Conservation (phyloP, 1,140 invertebrate genomes). For the Hestina assimilis region DNA sequence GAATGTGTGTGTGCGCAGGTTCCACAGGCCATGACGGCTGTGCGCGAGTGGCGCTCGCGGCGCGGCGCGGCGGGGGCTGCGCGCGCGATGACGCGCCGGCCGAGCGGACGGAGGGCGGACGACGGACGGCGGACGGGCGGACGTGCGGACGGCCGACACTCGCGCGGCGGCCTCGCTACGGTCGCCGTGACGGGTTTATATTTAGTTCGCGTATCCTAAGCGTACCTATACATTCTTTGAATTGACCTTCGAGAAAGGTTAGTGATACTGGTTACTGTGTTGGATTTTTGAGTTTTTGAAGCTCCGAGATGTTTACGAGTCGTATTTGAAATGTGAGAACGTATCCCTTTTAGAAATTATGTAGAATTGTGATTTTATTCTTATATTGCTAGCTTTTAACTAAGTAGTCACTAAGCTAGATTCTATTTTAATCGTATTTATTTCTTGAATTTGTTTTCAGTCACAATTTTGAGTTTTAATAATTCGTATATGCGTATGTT, state of each 20-base stretch:
- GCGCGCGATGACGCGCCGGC: conserved; percentile 49
- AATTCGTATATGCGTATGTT: background rate
- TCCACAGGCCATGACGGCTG: conserved; percentile 78
- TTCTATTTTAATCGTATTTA: conserved; percentile 60
- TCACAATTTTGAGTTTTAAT: conserved; percentile 44
- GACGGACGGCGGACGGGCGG: too few species aligned
- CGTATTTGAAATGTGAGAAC: conserved; percentile 36
- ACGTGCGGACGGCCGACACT: too few species aligned
- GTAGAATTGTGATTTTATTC: conserved; percentile 71
- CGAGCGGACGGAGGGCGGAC: conserved; percentile 14
- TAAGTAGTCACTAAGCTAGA: conserved; percentile 71
- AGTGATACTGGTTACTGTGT: conserved; percentile 74
- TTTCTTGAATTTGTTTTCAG: conserved; percentile 46
- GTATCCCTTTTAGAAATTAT: conserved; percentile 47
- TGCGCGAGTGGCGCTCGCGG: conserved; percentile 36
- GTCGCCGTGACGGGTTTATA: conserved; percentile 36
- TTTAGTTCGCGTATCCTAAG: conserved; percentile 71
- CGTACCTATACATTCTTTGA: conserved; percentile 76
- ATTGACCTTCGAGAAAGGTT: conserved; percentile 77
- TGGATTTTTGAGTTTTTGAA: conserved; percentile 51
- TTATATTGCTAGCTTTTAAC: conserved; percentile 70
- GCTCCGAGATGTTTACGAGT: conserved; percentile 43
- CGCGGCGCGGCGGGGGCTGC: conserved; percentile 31
- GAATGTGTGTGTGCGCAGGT: conserved; percentile 44
- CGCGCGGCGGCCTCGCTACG: conserved; percentile 4